Conservation (phyloP, 2,113 vertebrate genomes). For the Microtus ochrogaster region DNA sequence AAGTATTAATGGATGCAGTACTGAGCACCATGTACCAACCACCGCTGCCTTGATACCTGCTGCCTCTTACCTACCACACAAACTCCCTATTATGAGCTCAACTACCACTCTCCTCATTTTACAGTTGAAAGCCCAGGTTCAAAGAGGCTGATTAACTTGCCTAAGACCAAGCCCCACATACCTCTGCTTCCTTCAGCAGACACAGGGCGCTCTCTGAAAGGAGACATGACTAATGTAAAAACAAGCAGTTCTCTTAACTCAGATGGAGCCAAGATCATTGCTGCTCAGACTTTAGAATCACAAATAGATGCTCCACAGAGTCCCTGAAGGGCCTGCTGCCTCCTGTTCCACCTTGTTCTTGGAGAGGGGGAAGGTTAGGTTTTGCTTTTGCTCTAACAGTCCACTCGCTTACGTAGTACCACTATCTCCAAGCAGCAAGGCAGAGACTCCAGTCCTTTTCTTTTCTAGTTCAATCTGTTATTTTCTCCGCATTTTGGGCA, state of each 20-base stretch:
- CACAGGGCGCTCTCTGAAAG: background rate
- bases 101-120: background rate
- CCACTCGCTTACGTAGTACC: background rate
- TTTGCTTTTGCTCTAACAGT: slow-evolving; percentile 31
- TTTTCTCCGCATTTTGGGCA: slow-evolving; percentile 47
- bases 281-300: background rate
- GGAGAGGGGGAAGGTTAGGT: background rate
- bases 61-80: slow-evolving; percentile 27
- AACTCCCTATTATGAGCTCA: slow-evolving; percentile 26
- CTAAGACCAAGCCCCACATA: background rate
- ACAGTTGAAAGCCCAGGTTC: slow-evolving; percentile 41
- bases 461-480: background rate
- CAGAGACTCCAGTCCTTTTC: background rate
- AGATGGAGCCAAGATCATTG: background rate
- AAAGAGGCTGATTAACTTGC: slow-evolving; percentile 27
- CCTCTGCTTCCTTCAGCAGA: slow-evolving; percentile 38
- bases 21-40: background rate
- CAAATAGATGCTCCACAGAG: background rate
- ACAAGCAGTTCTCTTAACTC: background rate
- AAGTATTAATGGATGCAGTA: slow-evolving; percentile 19
- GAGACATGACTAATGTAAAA: slow-evolving; percentile 40
- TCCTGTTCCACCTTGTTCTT: background rate
- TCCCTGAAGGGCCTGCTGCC: background rate
- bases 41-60: background rate
- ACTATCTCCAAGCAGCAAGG: background rate